Percentiles rank a stretch among this genome's conserved stretches.
These are phyloP conservation scores for Carpatolechia fugitivella DNA, from an alignment of 2,888 invertebrate species.

Conservation along the genomic window DNA sequence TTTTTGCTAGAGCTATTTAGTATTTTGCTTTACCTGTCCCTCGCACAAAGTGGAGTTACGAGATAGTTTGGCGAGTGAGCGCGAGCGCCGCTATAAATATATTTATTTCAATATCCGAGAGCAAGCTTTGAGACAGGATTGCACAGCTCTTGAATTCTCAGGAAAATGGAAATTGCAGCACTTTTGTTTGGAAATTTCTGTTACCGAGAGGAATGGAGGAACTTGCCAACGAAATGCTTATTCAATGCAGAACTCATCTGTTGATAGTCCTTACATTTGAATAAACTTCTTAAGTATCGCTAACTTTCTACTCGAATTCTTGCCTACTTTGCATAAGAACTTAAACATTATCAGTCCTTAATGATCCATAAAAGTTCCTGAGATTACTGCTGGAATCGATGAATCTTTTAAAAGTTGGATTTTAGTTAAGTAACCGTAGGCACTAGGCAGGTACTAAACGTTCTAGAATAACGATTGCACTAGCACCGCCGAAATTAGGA, in stretches of 20 bases:
- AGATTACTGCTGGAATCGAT: no score
- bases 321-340: no score
- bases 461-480: no score
- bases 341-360: no score
- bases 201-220: not conserved
- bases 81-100: slow-evolving; percentile 9
- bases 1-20: not conserved
- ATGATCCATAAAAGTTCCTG: no score
- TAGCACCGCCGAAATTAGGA: no score
- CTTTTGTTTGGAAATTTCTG: slow-evolving; percentile 10
- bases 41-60: slow-evolving; percentile 4
- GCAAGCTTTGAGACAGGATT: slow-evolving; percentile 6
- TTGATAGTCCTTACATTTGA: not conserved
- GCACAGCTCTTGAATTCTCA: not conserved
- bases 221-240: slow-evolving; percentile 9
- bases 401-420: no score
- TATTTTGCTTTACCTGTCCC: slow-evolving; percentile 6
- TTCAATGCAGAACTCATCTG: slow-evolving; percentile 8
- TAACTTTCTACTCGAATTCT: no score
- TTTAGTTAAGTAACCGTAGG: no score
- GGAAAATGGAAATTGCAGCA: slow-evolving; percentile 8
- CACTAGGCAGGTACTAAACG: no score
- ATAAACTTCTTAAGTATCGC: not conserved
- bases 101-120: slow-evolving; percentile 31
- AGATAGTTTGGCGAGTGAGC: slow-evolving; percentile 4